These are phyloP conservation scores for Beroe forskalii DNA, from an alignment of 37 sponge, comb jelly and placozoan species.

Conservation along the genomic window DNA sequence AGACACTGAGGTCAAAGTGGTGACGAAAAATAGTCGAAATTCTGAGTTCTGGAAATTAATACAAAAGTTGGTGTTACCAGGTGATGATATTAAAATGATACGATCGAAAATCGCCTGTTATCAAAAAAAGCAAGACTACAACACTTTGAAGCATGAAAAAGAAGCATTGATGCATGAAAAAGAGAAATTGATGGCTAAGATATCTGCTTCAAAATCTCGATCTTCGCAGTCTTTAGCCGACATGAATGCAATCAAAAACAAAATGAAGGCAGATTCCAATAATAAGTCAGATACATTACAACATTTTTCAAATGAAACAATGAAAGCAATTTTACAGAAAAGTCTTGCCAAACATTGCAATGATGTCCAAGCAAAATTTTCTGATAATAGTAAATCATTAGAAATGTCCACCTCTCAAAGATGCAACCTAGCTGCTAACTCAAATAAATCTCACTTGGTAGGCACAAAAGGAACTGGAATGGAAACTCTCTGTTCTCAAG, in stretches of 20 bases:
- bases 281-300: neutral
- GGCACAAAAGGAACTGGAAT: neutral
- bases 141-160: neutral
- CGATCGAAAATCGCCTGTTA: conserved; percentile 6
- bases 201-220: conserved; percentile 10
- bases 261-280: neutral
- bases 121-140: conserved; percentile 31
- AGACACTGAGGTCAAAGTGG: conserved; percentile 45
- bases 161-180: neutral
- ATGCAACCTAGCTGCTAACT: neutral
- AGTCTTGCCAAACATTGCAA: neutral
- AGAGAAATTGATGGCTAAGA: neutral
- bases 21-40: conserved; percentile 57
- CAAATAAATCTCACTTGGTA: neutral
- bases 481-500: neutral
- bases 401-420: neutral
- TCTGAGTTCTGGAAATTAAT: conserved; percentile 43
- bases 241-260: conserved; percentile 12
- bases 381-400: neutral
- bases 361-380: conserved; percentile 28
- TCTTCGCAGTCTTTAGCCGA: neutral
- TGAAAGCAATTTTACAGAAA: conserved; percentile 31
- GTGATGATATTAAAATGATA: conserved; percentile 26
- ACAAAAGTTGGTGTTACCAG: conserved; percentile 33
- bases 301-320: neutral